Evolutionary conservation across 2,888 invertebrate species (phyloP).

Genomic region (Diogma glabrata): DNA sequence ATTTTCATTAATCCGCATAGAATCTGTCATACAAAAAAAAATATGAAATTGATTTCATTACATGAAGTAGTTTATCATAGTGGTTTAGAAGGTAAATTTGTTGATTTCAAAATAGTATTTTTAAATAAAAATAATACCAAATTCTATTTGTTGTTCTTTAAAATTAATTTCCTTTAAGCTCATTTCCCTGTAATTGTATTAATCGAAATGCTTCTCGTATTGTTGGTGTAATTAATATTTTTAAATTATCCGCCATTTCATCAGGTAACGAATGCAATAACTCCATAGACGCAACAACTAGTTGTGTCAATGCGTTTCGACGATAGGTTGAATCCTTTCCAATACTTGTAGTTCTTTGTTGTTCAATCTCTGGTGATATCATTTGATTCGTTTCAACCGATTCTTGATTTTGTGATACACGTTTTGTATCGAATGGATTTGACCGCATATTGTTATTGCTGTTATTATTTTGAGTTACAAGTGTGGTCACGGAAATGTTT

Average conservation of each 20-base stretch:
- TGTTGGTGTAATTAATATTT: constrained; percentile 35
- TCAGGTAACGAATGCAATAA: constrained; percentile 52
- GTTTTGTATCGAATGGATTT: constrained; percentile 36
- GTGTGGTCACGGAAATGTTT: constrained; percentile 34
- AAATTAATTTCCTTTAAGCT: constrained; percentile 36
- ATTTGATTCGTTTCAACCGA: background rate
- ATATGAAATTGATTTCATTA: too few species aligned
- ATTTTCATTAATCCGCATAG: too few species aligned
- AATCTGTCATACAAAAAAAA: too few species aligned
- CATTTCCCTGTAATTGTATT: constrained; percentile 37
- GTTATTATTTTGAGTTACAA: constrained; percentile 30
- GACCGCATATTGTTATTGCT: constrained; percentile 21
- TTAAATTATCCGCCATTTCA: constrained; percentile 43
- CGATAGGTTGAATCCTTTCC: constrained; percentile 82
- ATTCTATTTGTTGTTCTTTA: constrained; percentile 19
- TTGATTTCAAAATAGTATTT: background rate
- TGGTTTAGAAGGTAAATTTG: too few species aligned
- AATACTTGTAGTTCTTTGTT: constrained; percentile 68
- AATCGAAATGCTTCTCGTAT: constrained; percentile 37
- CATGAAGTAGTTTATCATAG: too few species aligned
- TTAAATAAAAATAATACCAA: background rate
- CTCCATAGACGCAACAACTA: constrained; percentile 75
- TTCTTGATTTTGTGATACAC: constrained; percentile 30
- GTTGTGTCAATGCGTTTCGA: constrained; percentile 71
- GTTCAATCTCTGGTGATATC: constrained; percentile 65